A percentile compares a stretch with the other conserved stretches of the same genome.
Evolutionary conservation across 2,113 vertebrate species (phyloP).

Genomic region (Pterocles burchelli): DNA sequence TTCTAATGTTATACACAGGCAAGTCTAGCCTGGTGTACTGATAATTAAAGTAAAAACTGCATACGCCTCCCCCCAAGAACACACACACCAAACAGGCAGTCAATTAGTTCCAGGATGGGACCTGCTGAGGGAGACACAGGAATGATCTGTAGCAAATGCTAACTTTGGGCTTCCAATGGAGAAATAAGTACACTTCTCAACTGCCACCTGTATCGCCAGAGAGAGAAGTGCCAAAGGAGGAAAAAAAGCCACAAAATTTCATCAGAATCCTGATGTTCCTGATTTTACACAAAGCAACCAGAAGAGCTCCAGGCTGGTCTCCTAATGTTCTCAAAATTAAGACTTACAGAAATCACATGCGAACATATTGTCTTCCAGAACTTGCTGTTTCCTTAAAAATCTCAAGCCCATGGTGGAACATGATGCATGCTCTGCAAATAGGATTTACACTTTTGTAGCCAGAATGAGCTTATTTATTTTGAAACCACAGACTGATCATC

Average conservation of each 20-base stretch:
- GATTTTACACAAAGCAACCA: neutral
- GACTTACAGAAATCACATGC: neutral
- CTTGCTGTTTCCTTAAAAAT: neutral
- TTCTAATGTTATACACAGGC: slow-evolving; percentile 45
- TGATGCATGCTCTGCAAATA: neutral
- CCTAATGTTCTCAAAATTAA: slow-evolving; percentile 58
- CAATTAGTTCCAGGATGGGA: neutral
- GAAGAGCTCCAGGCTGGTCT: slow-evolving; percentile 41
- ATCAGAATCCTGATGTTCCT: slow-evolving; percentile 21
- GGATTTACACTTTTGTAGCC: neutral
- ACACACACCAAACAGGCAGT: neutral
- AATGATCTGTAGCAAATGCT: neutral
- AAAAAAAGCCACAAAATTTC: neutral
- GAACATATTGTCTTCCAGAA: slow-evolving; percentile 2
- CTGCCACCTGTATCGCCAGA: neutral
- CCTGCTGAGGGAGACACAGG: slow-evolving; percentile 15
- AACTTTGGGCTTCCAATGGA: neutral
- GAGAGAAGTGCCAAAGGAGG: neutral
- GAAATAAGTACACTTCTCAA: neutral
- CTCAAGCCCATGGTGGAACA: neutral
- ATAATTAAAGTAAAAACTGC: slow-evolving; percentile 37
- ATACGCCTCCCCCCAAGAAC: neutral
- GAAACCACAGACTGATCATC: neutral
- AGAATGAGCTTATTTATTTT: slow-evolving; percentile 1
- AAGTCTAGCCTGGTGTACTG: neutral